Evolutionary conservation across 2,888 invertebrate species (phyloP), one percentile per base, ranked within the genome.

Genomic region (Amiota minor): DNA sequence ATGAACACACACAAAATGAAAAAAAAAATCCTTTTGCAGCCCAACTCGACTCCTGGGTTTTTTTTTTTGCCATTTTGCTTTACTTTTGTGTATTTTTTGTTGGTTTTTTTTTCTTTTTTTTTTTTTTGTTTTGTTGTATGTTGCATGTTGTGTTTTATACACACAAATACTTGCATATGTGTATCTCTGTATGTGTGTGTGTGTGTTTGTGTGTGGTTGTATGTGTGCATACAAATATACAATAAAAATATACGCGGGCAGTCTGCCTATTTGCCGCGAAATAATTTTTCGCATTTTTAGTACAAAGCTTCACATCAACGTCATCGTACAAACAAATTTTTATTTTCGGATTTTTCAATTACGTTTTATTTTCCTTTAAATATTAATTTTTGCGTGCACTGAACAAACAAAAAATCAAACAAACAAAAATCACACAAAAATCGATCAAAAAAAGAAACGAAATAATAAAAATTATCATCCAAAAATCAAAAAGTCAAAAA

Each of bases 241-340:
- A 62, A 18, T 62, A 14, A 59, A 62, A 62, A 62, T 59, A 62
- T 77, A 65, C 72, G 67, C 83, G 83, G 82, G 82, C 85, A 83
- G 83, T 35, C 35, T 35, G 35, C 83, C 83, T 85, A 87, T 83
- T 83, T 84, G 83, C 85, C 78, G 85, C 87, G 81, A 88, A 86
- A 83, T 85, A 86, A 86, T 87, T 88, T 87, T 87, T 87, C 88
- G 84, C 84, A 87, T 87, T 85, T 87, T 85, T 87, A 87, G 87
- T 87, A 87, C 87, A 87, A 87, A 87, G 85, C 88, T 87, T 87
- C 87, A 87, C 87, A 87, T 87, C 87, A 87, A 88, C 87, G 87
- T 87, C 84, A 87, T 87, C 87, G 87, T 87, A 87, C 87, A 87
- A 87, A 87, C 85, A 85, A 83, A 86, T 85, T 85, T 85, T 85